Evolutionary conservation across 2,888 invertebrate genomes (phyloP).

Genomic region (Eupithecia dodoneata): DNA sequence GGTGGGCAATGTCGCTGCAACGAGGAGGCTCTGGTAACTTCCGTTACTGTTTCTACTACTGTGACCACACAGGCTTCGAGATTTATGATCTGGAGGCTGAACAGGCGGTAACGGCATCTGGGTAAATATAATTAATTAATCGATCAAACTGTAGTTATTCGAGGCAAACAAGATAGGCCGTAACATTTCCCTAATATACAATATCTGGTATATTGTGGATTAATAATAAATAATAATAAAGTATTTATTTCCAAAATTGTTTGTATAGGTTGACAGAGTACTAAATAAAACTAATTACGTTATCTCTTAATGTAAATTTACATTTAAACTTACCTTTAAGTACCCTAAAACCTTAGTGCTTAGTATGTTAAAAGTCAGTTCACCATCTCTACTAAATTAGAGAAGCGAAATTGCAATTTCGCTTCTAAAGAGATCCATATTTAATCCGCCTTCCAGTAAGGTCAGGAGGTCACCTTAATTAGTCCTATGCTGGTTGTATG

Average conservation of each 20-base stretch:
- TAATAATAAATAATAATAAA: no score
- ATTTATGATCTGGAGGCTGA: constrained; percentile 75
- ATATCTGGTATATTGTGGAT: not conserved
- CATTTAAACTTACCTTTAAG: no score
- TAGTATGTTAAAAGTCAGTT: not conserved
- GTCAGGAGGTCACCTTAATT: not conserved
- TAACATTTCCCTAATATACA: not conserved
- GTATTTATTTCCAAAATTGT: no score
- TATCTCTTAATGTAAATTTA: no score
- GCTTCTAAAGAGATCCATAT: not conserved
- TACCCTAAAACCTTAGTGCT: no score
- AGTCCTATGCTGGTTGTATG: not conserved
- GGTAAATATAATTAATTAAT: constrained; percentile 46
- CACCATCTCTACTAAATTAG: not conserved
- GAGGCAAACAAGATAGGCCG: not conserved
- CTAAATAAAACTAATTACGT: no score
- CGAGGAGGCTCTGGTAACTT: constrained; percentile 70
- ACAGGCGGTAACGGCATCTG: constrained; percentile 49
- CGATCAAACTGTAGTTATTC: not conserved
- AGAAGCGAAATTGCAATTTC: not conserved
- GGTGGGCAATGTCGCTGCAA: constrained; percentile 63
- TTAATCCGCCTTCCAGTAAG: not conserved
- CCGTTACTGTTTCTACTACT: constrained; percentile 74
- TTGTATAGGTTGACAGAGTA: no score
- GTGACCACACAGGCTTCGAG: constrained; percentile 71